Conservation (phyloP, 1,140 invertebrate genomes). For the Psilanteris sp. region DNA sequence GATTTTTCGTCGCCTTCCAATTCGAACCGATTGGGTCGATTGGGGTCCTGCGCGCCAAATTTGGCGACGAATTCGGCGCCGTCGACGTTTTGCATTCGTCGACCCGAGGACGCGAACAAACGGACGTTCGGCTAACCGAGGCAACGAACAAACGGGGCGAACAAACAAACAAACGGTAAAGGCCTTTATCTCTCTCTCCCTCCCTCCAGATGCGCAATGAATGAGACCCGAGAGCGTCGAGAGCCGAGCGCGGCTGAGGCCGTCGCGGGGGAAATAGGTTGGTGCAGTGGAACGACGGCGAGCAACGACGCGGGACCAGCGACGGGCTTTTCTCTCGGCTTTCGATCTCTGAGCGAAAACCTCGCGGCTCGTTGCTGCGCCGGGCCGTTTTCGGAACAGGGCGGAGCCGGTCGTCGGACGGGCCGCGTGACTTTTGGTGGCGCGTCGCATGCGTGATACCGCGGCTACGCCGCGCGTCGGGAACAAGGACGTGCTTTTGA, state of each 20-base stretch:
- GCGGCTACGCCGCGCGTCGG: conserved; percentile 10
- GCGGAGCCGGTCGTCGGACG: conserved; percentile 9
- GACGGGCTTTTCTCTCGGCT: conserved; percentile 18
- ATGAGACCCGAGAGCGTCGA: conserved; percentile 30
- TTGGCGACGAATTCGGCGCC: too few relatives aligned
- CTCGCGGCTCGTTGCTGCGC: background rate
- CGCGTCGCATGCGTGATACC: conserved; percentile 14
- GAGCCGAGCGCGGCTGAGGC: background rate
- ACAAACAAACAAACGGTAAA: conserved; percentile 46
- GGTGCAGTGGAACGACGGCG: conserved; percentile 32
- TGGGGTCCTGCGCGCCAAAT: too few relatives aligned
- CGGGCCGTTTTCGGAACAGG: background rate
- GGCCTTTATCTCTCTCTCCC: conserved; percentile 30
- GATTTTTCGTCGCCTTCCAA: too few relatives aligned
- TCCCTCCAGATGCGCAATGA: conserved; percentile 31
- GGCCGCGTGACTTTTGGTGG: conserved; percentile 3
- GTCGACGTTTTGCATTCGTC: too few relatives aligned
- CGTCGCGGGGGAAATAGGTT: conserved; percentile 47
- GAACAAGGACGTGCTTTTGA: conserved; percentile 19
- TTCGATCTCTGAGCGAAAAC: background rate
- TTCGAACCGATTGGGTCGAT: too few relatives aligned
- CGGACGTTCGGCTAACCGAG: background rate
- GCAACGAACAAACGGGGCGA: conserved; percentile 14
- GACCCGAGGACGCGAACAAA: too few relatives aligned
- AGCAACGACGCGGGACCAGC: conserved; percentile 19